Conservation (phyloP, 2,113 vertebrate genomes). For the Myodes glareolus region DNA sequence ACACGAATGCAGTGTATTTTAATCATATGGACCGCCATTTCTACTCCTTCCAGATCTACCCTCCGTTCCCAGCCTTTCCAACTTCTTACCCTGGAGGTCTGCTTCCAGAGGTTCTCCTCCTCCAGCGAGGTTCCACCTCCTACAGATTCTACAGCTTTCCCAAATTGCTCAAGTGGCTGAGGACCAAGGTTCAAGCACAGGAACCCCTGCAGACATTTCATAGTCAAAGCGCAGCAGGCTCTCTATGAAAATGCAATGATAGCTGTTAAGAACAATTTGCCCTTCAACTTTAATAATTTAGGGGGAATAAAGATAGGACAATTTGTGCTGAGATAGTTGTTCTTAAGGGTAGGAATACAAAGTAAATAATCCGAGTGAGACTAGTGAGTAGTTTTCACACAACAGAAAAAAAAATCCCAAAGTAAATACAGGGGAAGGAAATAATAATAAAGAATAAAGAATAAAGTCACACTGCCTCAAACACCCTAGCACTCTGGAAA, state of each 20-base stretch:
- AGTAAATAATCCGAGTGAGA: not conserved
- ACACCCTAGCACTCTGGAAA: not conserved
- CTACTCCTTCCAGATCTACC: not conserved
- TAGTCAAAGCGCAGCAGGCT: not conserved
- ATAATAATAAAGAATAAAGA: not conserved
- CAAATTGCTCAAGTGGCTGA: not conserved
- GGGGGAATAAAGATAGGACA: not conserved
- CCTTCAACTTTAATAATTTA: not conserved
- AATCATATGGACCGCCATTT: not conserved
- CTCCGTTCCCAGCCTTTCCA: not conserved
- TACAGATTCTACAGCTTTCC: not conserved
- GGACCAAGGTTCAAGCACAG: not conserved
- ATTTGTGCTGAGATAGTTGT: not conserved
- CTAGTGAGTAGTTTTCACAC: not conserved
- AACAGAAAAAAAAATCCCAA: not conserved
- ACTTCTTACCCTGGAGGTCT: not conserved
- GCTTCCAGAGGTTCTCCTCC: not conserved
- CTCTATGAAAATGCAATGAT: not conserved
- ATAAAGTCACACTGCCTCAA: not conserved
- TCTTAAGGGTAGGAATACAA: not conserved
- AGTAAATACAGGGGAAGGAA: not conserved
- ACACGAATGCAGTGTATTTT: not conserved
- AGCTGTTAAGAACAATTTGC: not conserved
- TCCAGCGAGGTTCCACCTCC: not conserved
- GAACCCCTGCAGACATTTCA: not conserved